A percentile compares a stretch with the other conserved stretches of the same genome.
Conservation (phyloP, 2,888 invertebrate species). For the Bugula neritina region DNA sequence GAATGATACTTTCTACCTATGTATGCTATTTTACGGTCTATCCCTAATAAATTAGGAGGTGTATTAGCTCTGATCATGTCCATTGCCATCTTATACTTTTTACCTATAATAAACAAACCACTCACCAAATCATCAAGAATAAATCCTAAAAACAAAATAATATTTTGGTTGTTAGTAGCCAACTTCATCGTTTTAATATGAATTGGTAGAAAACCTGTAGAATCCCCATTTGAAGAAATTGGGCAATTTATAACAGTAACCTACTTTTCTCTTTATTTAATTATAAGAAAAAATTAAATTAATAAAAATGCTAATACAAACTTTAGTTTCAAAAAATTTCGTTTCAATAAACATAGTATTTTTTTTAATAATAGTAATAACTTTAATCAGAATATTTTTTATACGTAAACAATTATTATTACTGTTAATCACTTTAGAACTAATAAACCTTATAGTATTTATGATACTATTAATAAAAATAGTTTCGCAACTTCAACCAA, state of each 20-base stretch:
- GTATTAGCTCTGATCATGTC: conserved; percentile 65
- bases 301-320: not conserved
- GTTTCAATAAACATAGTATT: not conserved
- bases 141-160: conserved; percentile 55
- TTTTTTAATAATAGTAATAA: not conserved
- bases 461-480: conserved; percentile 23
- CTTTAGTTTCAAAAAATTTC: not conserved
- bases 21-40: conserved; percentile 72
- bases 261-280: conserved; percentile 29
- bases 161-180: conserved; percentile 58
- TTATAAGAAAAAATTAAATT: not conserved
- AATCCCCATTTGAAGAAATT: conserved; percentile 59
- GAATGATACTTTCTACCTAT: conserved; percentile 81
- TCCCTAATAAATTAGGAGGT: conserved; percentile 73
- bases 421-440: conserved; percentile 33
- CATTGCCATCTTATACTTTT: conserved; percentile 63
- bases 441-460: conserved; percentile 30
- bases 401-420: conserved; percentile 34
- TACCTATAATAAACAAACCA: conserved; percentile 58
- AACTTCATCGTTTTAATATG: conserved; percentile 65
- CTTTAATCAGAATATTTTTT: not conserved
- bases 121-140: conserved; percentile 57
- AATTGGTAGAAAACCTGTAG: conserved; percentile 66
- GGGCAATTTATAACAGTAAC: conserved; percentile 33
- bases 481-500: conserved; percentile 4